Conservation (phyloP, 2,888 invertebrate genomes). For the Drosophila dives region DNA sequence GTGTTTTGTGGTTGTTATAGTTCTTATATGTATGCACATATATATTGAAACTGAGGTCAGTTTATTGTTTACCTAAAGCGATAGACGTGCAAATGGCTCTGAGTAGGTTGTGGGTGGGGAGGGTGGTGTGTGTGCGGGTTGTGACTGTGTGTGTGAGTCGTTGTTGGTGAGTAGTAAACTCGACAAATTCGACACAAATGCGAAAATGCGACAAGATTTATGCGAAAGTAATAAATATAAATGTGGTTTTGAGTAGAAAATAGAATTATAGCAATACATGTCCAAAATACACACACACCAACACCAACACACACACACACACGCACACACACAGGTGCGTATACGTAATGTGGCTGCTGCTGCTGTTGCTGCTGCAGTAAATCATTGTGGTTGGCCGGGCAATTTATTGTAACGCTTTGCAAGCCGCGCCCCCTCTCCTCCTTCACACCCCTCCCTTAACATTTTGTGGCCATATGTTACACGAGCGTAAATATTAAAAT, state of each 20-base stretch:
- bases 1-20: slow-evolving; percentile 13
- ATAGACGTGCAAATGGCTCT: slow-evolving; percentile 60
- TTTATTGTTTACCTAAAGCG: slow-evolving; percentile 71
- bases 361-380: slow-evolving; percentile 60
- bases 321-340: slow-evolving; percentile 65
- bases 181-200: slow-evolving; percentile 82
- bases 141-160: neutral
- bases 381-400: slow-evolving; percentile 74
- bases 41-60: slow-evolving; percentile 56
- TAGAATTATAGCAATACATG: slow-evolving; percentile 76
- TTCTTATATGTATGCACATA: slow-evolving; percentile 13
- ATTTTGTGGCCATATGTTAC: slow-evolving; percentile 66
- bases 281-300: slow-evolving; percentile 23
- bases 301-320: slow-evolving; percentile 3
- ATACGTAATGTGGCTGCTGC: slow-evolving; percentile 47
- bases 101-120: slow-evolving; percentile 12
- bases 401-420: slow-evolving; percentile 65
- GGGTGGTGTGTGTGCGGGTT: neutral
- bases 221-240: slow-evolving; percentile 79
- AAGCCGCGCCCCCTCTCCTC: neutral
- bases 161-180: slow-evolving; percentile 57
- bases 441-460: slow-evolving; percentile 14
- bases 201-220: slow-evolving; percentile 81
- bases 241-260: slow-evolving; percentile 80
- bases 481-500: slow-evolving; percentile 76